Evolutionary conservation across 2,888 invertebrate genomes (phyloP).

Genomic region (Marasmarcha lunaedactyla): DNA sequence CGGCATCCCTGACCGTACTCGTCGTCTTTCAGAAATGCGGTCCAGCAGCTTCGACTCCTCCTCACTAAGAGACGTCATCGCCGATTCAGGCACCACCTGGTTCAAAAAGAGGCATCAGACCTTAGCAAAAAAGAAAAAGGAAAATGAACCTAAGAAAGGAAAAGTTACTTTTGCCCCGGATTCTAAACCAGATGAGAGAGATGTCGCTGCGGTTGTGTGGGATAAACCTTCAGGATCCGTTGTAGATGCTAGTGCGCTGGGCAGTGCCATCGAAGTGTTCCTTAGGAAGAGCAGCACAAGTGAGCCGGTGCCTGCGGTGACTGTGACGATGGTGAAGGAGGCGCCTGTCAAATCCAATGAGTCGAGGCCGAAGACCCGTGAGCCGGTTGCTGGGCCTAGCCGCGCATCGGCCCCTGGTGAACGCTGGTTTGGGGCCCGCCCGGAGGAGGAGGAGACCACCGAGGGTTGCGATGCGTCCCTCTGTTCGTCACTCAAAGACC

Average conservation of each 20-base stretch:
- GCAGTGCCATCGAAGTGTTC: constrained; percentile 88
- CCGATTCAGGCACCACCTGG: constrained; percentile 75
- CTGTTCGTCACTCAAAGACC: constrained; percentile 86
- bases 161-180: constrained; percentile 74
- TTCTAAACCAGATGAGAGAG: constrained; percentile 67
- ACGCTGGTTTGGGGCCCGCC: constrained; percentile 74
- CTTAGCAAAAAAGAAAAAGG: constrained; percentile 73
- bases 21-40: constrained; percentile 76
- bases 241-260: constrained; percentile 83
- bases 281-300: constrained; percentile 71
- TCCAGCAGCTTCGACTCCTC: constrained; percentile 90
- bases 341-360: constrained; percentile 30
- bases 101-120: constrained; percentile 84
- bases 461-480: constrained; percentile 84
- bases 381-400: constrained; percentile 35
- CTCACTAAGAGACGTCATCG: constrained; percentile 67
- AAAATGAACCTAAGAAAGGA: constrained; percentile 53
- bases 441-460: constrained; percentile 77
- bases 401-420: constrained; percentile 27
- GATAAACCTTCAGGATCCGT: constrained; percentile 82
- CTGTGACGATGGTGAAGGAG: constrained; percentile 30
- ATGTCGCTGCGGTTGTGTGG: constrained; percentile 76
- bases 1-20: constrained; percentile 67
- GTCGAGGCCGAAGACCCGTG: constrained; percentile 41
- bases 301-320: constrained; percentile 47